A percentile compares a stretch with the other conserved stretches of the same genome.
phyloP scores from a whole-genome alignment of 2,797 vertebrate species.

The Gambusia yucatana region DNA sequence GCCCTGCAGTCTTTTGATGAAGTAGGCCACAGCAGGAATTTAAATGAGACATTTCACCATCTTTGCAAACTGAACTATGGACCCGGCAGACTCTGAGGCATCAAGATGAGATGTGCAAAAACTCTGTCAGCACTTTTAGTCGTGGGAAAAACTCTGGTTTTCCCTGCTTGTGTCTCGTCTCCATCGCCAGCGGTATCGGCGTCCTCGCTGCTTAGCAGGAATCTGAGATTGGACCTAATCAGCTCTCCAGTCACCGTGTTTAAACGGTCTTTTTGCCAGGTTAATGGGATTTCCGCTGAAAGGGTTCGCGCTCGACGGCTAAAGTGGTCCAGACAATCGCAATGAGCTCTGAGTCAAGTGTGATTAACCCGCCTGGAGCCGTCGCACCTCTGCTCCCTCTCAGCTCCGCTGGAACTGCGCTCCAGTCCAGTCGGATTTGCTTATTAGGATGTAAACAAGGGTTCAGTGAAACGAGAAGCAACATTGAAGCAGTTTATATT shows the following conservation, averaged over 20 bases:
- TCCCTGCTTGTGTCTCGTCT: neutral
- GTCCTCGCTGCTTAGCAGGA: conserved; percentile 47
- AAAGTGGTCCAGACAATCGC: conserved; percentile 76
- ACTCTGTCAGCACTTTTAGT: conserved; percentile 24
- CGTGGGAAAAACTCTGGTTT: neutral
- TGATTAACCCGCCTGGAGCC: conserved; percentile 74
- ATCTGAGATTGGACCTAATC: conserved; percentile 73
- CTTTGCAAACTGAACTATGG: conserved; percentile 21
- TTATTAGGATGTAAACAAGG: conserved; percentile 45
- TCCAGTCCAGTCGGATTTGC: conserved; percentile 46
- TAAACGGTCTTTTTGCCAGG: conserved; percentile 73
- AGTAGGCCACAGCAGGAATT: conserved; percentile 21
- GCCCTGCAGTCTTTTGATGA: conserved; percentile 28
- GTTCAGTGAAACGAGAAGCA: conserved; percentile 3
- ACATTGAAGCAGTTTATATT: neutral
- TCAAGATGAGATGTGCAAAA: conserved; percentile 15
- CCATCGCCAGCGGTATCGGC: neutral
- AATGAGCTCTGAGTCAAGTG: conserved; percentile 75
- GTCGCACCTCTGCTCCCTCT: conserved; percentile 45
- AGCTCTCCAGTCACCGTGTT: conserved; percentile 67
- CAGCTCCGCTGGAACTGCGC: conserved; percentile 32
- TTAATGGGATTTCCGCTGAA: conserved; percentile 80
- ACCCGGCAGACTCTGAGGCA: conserved; percentile 5
- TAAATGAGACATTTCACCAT: conserved; percentile 39
- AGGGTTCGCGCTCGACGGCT: conserved; percentile 59